Conservation (phyloP, 2,797 vertebrate genomes). For the Alca torda region DNA sequence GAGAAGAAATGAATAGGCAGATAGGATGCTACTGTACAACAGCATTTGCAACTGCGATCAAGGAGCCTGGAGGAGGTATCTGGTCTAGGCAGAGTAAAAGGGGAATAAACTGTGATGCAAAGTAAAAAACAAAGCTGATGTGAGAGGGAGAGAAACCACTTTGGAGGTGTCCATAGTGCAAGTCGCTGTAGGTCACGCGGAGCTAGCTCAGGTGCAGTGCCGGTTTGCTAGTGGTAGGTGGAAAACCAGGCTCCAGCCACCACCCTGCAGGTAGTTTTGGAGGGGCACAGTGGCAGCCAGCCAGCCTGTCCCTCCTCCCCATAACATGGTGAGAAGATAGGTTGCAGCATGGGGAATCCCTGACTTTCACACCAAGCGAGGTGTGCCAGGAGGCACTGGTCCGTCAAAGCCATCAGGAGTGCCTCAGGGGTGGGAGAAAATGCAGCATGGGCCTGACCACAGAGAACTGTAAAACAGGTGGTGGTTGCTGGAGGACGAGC, state of each 20-base stretch:
- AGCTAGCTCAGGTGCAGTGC: neutral
- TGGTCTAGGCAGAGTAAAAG: neutral
- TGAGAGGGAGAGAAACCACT: neutral
- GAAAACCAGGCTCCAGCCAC: neutral
- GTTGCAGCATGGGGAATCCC: neutral
- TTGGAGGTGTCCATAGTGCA: neutral
- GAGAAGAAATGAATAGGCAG: neutral
- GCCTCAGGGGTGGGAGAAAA: neutral
- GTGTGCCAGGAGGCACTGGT: rapidly evolving
- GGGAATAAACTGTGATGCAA: neutral
- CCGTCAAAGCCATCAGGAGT: neutral
- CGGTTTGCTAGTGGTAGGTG: neutral
- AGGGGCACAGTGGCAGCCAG: neutral
- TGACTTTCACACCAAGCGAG: neutral
- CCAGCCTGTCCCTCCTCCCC: neutral
- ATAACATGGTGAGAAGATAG: neutral
- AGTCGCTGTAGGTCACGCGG: neutral
- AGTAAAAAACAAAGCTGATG: neutral
- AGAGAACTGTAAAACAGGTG: neutral
- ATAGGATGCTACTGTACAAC: neutral
- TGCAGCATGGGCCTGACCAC: neutral
- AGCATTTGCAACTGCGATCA: neutral
- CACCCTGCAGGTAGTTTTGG: neutral
- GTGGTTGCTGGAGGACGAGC: neutral
- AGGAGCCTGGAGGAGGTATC: neutral